These are phyloP conservation scores for Lagorchestes hirsutus DNA, from an alignment of 2,797 vertebrate genomes.

Conservation along the genomic window DNA sequence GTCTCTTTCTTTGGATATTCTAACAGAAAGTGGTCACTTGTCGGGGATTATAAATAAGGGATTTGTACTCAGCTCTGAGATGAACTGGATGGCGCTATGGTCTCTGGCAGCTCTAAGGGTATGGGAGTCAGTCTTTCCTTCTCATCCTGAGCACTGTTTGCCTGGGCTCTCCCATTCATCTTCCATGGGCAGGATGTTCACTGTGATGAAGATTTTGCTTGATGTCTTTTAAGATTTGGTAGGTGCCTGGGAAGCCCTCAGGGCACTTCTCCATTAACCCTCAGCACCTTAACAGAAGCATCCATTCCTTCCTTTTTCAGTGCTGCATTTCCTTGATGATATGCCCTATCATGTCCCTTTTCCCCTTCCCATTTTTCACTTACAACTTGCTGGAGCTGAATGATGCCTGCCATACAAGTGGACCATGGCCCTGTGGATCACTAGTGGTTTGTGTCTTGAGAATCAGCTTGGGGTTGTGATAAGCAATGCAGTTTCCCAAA, in stretches of 20 bases:
- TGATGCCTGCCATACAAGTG: not conserved
- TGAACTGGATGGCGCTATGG: not conserved
- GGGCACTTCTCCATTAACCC: not conserved
- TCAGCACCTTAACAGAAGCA: not conserved
- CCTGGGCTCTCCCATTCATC: not conserved
- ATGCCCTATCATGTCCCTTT: not conserved
- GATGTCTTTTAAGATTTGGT: not conserved
- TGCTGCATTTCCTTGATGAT: not conserved
- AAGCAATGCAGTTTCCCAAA: not conserved
- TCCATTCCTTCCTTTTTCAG: not conserved
- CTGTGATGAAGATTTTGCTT: not conserved
- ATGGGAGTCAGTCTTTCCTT: not conserved
- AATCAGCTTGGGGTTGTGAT: not conserved
- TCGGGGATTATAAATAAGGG: not conserved
- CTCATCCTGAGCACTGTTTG: not conserved
- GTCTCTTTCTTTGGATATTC: not conserved
- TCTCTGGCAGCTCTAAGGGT: not conserved
- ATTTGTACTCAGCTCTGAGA: not conserved
- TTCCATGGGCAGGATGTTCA: not conserved
- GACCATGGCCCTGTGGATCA: not conserved
- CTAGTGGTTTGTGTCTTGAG: not conserved
- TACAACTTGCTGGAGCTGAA: not conserved
- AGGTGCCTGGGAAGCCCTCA: not conserved
- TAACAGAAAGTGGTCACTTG: not conserved
- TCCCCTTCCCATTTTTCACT: not conserved